Conservation (phyloP, 2,113 vertebrate species). For the Pavo muticus region DNA sequence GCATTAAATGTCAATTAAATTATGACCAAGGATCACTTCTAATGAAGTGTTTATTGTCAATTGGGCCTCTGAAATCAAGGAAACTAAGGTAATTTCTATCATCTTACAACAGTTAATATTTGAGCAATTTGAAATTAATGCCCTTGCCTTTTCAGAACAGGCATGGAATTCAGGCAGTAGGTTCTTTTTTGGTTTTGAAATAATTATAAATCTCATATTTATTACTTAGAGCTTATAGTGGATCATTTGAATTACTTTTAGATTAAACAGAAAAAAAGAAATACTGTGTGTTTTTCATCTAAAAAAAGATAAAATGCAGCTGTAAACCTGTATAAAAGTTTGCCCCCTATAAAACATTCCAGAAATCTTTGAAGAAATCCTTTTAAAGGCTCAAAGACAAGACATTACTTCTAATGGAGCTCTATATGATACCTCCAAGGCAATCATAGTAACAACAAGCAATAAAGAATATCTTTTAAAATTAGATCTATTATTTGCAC, state of each 20-base stretch:
- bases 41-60: background rate
- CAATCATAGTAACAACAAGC: conserved; percentile 52
- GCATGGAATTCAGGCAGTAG: background rate
- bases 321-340: conserved; percentile 35
- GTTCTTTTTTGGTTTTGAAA: conserved; percentile 17
- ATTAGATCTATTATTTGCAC: conserved; percentile 4
- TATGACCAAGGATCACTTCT: background rate
- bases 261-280: background rate
- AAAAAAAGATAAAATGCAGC: background rate
- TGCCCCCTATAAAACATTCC: conserved; percentile 4
- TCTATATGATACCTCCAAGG: conserved; percentile 34
- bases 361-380: conserved; percentile 13
- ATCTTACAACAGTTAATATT: background rate
- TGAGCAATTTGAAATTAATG: background rate
- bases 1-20: background rate
- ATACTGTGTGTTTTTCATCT: background rate
- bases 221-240: background rate
- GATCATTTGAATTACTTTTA: conserved; percentile 1
- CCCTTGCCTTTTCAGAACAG: background rate
- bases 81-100: background rate
- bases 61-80: background rate
- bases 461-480: conserved; percentile 67
- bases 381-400: conserved; percentile 39
- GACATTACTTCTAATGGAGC: conserved; percentile 45
- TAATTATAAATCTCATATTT: background rate